Conservation (phyloP, 2,888 invertebrate genomes). For the Phortica okadai region DNA sequence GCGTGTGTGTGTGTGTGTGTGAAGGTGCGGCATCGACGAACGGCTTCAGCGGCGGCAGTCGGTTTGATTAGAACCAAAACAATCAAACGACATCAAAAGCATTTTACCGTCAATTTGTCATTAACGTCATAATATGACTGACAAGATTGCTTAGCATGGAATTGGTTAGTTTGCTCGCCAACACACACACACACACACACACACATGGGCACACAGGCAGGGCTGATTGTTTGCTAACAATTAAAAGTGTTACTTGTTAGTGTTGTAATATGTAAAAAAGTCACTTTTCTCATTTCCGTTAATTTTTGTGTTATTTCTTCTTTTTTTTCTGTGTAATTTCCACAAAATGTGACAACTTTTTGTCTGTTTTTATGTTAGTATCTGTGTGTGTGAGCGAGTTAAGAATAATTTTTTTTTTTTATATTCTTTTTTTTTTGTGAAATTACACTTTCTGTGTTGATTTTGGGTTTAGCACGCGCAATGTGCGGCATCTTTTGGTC, state of each 20-base stretch:
- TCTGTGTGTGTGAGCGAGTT: conserved; percentile 10
- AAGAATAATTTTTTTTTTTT: conserved; percentile 7
- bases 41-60: conserved; percentile 67
- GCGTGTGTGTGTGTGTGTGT: conserved; percentile 13
- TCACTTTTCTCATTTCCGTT: conserved; percentile 31
- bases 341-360: conserved; percentile 25
- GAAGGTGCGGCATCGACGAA: conserved; percentile 13
- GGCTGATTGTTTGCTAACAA: conserved; percentile 61
- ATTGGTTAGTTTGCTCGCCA: conserved; percentile 45
- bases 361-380: not conserved
- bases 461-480: conserved; percentile 6
- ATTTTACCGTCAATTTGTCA: conserved; percentile 76
- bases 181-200: not conserved
- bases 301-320: conserved; percentile 32
- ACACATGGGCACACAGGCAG: not conserved
- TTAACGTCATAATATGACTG: conserved; percentile 73
- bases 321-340: conserved; percentile 12
- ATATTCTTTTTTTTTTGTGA: not conserved
- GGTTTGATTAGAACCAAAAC: conserved; percentile 72
- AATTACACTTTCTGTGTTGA: not conserved
- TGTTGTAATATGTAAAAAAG: conserved; percentile 53
- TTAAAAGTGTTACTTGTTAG: conserved; percentile 45
- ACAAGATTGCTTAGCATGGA: conserved; percentile 72
- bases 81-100: conserved; percentile 74
- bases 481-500: not conserved